These are phyloP conservation scores for Tetraodon nigroviridis DNA, from an alignment of 2,113 vertebrate species.

Conservation along the genomic window DNA sequence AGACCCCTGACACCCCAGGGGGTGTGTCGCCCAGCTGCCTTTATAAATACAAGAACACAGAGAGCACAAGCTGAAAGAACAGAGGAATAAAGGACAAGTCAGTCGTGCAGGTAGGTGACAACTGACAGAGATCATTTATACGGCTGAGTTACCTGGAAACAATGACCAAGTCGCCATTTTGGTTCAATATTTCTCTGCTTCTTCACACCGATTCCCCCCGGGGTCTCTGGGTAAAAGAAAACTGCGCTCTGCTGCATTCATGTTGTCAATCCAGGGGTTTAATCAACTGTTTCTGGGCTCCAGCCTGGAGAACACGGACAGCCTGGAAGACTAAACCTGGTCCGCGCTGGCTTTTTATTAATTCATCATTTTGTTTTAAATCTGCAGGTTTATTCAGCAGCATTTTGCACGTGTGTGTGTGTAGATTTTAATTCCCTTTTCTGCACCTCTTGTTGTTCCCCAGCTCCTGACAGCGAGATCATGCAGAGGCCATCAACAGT, in stretches of 20 bases:
- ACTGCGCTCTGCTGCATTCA: not conserved
- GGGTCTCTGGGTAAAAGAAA: too few species aligned
- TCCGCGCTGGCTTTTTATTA: conserved; percentile 6
- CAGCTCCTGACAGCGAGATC: not conserved
- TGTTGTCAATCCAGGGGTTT: conserved; percentile 11
- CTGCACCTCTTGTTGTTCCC: not conserved
- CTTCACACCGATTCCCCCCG: too few species aligned
- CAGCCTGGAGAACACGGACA: conserved; percentile 10
- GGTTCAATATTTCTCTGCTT: too few species aligned
- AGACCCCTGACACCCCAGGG: conserved; percentile 13
- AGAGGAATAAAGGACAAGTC: not conserved
- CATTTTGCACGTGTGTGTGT: too few species aligned
- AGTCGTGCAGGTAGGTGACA: not conserved
- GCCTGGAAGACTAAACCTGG: conserved; percentile 14
- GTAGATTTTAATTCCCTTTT: too few species aligned
- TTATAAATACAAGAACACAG: conserved; percentile 43
- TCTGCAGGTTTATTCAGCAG: too few species aligned
- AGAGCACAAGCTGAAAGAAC: conserved; percentile 4
- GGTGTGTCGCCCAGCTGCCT: conserved; percentile 42
- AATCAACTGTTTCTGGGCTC: conserved; percentile 36
- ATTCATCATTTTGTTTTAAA: not conserved
- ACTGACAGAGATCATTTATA: too few species aligned
- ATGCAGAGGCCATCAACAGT: conserved; percentile 34
- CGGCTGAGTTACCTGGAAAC: too few species aligned
- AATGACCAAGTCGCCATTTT: too few species aligned